Evolutionary conservation across 2,797 vertebrate species (phyloP).

Genomic region (Nannoperca obscura): DNA sequence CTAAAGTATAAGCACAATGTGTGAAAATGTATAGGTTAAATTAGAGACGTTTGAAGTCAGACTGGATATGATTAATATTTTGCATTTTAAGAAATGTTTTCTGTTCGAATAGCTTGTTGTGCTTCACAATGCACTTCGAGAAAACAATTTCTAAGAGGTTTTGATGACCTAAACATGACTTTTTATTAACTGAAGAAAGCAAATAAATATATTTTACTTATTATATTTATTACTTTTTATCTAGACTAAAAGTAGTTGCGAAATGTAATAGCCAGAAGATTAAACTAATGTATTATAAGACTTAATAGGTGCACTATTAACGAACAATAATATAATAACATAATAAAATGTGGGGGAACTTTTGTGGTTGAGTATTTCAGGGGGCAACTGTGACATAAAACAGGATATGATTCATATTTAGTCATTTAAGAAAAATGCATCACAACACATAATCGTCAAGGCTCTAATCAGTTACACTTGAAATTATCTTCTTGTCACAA

Average conservation of each 20-base stretch:
- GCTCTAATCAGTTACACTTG: neutral
- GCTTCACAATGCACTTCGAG: neutral
- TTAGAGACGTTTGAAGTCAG: neutral
- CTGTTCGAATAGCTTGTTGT: neutral
- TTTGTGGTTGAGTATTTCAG: neutral
- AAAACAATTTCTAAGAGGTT: neutral
- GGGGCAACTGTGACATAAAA: neutral
- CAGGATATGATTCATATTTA: neutral
- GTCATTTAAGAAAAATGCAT: neutral
- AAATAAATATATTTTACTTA: neutral
- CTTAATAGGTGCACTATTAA: neutral
- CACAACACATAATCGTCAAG: neutral
- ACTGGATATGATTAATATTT: neutral
- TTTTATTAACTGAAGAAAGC: neutral
- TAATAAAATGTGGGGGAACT: neutral
- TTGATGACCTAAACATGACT: neutral
- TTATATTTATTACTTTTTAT: neutral
- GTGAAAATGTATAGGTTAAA: neutral
- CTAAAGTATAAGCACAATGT: neutral
- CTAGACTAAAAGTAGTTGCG: neutral
- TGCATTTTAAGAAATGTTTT: neutral
- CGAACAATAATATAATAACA: neutral
- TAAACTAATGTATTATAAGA: neutral
- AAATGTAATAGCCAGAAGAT: neutral
- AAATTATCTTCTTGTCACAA: neutral